These are phyloP conservation scores for Aulostomus chinensis DNA, from an alignment of 2,797 vertebrate species.

Conservation along the genomic window DNA sequence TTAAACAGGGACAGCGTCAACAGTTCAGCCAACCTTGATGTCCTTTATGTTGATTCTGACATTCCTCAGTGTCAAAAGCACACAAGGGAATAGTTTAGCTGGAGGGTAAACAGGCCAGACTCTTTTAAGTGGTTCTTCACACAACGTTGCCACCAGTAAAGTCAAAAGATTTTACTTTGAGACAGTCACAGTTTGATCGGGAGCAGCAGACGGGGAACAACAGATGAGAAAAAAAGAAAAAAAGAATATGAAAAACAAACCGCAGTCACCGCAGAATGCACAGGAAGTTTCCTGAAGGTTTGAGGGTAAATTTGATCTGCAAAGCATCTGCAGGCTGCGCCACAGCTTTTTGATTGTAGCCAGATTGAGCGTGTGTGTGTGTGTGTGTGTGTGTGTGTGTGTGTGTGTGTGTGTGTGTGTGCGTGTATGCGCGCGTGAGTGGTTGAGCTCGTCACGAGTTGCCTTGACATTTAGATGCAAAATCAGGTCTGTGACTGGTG, in stretches of 20 bases:
- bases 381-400: too few relatives aligned
- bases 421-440: too few relatives aligned
- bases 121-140: constrained; percentile 50
- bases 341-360: constrained; percentile 38
- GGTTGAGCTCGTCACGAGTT: constrained; percentile 22
- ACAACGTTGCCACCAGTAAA: constrained; percentile 16
- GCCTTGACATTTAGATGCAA: constrained; percentile 23
- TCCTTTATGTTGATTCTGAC: constrained; percentile 30
- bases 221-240: constrained; percentile 7
- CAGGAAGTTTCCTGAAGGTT: constrained; percentile 58
- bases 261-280: constrained; percentile 28
- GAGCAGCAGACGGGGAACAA: constrained; percentile 7
- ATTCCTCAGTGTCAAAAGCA: constrained; percentile 52
- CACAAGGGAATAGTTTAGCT: constrained; percentile 54
- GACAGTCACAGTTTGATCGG: constrained; percentile 27
- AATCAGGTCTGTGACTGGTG: constrained; percentile 23
- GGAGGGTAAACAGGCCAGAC: constrained; percentile 41
- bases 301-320: constrained; percentile 54
- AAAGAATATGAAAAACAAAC: constrained; percentile 17
- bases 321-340: constrained; percentile 25
- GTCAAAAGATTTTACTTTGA: constrained; percentile 16
- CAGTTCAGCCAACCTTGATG: constrained; percentile 28
- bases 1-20: constrained; percentile 47
- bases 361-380: constrained; percentile 42
- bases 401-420: too few relatives aligned